Evolutionary conservation across 1,140 invertebrate genomes (phyloP).

Genomic region (Cecropterus lyciades): DNA sequence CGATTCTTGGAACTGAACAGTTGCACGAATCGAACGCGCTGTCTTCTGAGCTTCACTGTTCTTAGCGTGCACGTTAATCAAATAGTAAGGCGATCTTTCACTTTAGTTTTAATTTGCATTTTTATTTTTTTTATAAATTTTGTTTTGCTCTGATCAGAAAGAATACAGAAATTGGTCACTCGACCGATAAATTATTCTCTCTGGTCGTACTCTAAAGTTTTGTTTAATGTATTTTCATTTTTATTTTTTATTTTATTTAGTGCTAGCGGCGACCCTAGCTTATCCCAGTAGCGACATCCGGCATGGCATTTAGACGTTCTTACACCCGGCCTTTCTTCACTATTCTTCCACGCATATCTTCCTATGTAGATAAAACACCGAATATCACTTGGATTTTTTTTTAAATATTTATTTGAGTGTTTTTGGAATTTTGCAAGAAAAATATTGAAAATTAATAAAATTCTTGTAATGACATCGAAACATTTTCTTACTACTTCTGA

Average conservation of each 20-base stretch:
- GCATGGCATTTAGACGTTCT: constrained; percentile 74
- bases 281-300: constrained; percentile 62
- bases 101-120: constrained; percentile 73
- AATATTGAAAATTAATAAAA: constrained; percentile 6
- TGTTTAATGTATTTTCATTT: constrained; percentile 41
- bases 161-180: constrained; percentile 5
- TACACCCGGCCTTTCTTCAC: constrained; percentile 62
- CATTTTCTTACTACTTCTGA: constrained; percentile 6
- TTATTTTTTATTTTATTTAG: constrained; percentile 48
- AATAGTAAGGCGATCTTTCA: constrained; percentile 48
- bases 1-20: background rate
- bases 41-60: background rate
- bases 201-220: constrained; percentile 34
- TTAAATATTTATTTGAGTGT: constrained; percentile 15
- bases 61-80: constrained; percentile 21
- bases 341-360: constrained; percentile 47
- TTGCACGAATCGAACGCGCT: constrained; percentile 3
- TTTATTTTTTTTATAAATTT: constrained; percentile 60
- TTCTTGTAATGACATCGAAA: constrained; percentile 7
- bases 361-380: constrained; percentile 30
- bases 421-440: constrained; percentile 4
- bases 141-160: constrained; percentile 55
- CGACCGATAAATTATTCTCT: constrained; percentile 25
- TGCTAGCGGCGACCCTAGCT: constrained; percentile 62
- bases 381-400: constrained; percentile 27